Base-by-base conservation (phyloP, 2,797 vertebrate species). In the Melanotaenia maccullochi region DNA sequence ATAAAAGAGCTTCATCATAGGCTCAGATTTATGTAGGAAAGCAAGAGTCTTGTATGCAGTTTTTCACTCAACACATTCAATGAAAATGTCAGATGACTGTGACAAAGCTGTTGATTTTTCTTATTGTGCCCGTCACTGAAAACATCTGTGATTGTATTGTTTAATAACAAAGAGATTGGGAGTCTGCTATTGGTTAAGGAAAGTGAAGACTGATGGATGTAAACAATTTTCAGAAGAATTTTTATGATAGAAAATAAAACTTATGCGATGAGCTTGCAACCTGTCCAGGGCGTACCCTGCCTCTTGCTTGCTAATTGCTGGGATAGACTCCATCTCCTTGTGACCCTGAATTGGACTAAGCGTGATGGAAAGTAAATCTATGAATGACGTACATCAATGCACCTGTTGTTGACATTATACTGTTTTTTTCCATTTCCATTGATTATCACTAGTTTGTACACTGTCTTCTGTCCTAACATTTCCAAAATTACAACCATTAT, bases 401-500 rank as follows among this genome's bases (percentile, higher is more conserved):
- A 16, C 6, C 22, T 56, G 24, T 62, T 76, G 55, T 78, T 78
- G 12, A 56, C 68, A 28, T 58, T 6, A 61, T 5, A 20, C 25
- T 61, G 44, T 76, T 62, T 76, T 60, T 55, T 47, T n/a, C 44
- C 57, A 28, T 51, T 30, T 24, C 25, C 24, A 25, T 9, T 52
- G 14, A 42, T 49, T 44, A 24, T 57, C 51, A 60, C 9, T 35
- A 52, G 24, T 20, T 42, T 13, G 6, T 40, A 57, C 12, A 22
- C 33, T 0, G 36, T 28, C 40, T 32, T 60, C 32, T 40, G 36
- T 51, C 25, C 24, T 30, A 32, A 5, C 24, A 33, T 79, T 78
- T 68, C 42, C 57, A 66, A 77, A 82, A n/a, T 52, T 47, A 14
- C 59, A 33, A 28, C n/a, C 20, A 3, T 59, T 66, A 20, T 78